These are phyloP conservation scores for Styela clava DNA, from an alignment of 23 tunicate genomes.

Conservation along the genomic window DNA sequence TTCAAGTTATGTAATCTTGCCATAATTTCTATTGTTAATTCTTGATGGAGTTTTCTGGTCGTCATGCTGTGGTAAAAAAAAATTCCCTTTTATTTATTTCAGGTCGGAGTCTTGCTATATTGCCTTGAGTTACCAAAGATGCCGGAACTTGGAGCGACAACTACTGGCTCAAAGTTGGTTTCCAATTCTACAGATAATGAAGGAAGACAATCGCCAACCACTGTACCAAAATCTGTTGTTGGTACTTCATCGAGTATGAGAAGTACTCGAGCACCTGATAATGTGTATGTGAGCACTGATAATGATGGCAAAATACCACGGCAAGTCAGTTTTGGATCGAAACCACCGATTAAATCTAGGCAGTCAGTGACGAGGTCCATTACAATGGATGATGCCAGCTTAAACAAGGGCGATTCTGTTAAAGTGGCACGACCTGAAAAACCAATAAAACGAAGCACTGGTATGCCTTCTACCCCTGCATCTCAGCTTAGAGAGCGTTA, in stretches of 20 bases:
- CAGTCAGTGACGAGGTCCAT: background rate
- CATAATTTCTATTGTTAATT: no score
- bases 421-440: background rate
- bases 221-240: constrained; percentile 10
- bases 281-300: background rate
- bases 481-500: constrained; percentile 39
- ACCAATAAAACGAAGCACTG: constrained; percentile 10
- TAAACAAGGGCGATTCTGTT: background rate
- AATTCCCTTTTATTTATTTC: no score
- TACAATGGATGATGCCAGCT: background rate
- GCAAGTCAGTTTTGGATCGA: constrained; percentile 17
- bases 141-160: constrained; percentile 46
- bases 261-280: background rate
- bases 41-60: no score
- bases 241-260: constrained; percentile 1
- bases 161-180: constrained; percentile 25
- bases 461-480: constrained; percentile 14
- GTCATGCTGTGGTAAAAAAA: no score
- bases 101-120: constrained; percentile 78
- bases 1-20: no score
- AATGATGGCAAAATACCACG: background rate
- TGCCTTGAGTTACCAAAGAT: constrained; percentile 69
- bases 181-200: constrained; percentile 1
- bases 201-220: constrained; percentile 6
- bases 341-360: background rate